Conservation (phyloP, 2,797 vertebrate genomes). For the Epinephelus awoara region DNA sequence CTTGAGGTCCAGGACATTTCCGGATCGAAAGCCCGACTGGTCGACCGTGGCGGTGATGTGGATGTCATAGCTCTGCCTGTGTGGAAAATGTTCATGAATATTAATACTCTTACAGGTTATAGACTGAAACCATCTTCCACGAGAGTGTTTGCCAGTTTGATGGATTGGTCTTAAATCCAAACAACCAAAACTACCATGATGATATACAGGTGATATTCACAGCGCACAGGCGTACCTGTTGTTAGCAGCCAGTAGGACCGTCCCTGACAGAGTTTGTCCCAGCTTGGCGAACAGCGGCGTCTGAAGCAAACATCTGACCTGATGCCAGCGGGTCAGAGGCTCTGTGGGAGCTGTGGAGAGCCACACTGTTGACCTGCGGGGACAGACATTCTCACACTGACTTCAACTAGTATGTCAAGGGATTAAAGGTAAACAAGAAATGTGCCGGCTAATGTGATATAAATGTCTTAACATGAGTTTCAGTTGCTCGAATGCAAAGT, state of each 20-base stretch:
- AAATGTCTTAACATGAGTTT: too few species aligned
- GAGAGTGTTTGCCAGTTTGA: too few species aligned
- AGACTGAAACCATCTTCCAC: neutral
- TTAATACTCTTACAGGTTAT: neutral
- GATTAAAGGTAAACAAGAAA: too few species aligned
- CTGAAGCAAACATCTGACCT: constrained; percentile 88
- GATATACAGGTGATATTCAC: too few species aligned
- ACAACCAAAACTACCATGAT: neutral
- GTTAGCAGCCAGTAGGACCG: constrained; percentile 84
- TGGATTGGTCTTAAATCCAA: neutral
- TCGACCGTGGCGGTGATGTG: constrained; percentile 86
- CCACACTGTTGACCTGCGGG: constrained; percentile 86
- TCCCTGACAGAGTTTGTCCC: constrained; percentile 88
- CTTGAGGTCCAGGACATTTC: constrained; percentile 88
- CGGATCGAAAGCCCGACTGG: constrained; percentile 88
- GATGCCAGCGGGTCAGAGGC: constrained; percentile 89
- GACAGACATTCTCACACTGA: neutral
- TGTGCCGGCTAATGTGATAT: too few species aligned
- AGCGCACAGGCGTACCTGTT: constrained; percentile 73
- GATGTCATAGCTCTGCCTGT: constrained; percentile 89
- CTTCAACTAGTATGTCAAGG: too few species aligned
- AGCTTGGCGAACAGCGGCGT: constrained; percentile 88
- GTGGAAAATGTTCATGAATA: neutral
- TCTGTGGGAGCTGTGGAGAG: constrained; percentile 88
- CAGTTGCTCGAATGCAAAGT: too few species aligned